Evolutionary conservation across 2,888 invertebrate species (phyloP), one percentile per base, ranked within the genome.

Genomic region (Miltochrista miniata): DNA sequence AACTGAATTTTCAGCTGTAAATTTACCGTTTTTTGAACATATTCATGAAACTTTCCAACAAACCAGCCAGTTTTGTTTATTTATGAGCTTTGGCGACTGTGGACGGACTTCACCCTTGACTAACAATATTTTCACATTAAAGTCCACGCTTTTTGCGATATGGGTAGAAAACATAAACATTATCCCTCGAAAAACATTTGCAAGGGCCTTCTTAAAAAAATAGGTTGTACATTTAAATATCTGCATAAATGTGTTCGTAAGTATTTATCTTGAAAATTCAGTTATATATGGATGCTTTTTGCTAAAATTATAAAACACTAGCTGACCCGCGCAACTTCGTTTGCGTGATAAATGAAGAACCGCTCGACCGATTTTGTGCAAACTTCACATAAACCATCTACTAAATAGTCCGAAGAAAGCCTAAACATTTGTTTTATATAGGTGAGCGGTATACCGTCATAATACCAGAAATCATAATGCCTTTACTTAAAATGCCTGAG

Each of bases 41-140:
- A 84, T 66, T 65, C 60, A 57, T 46, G 71, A 72, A 86, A 90
- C 88, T 90, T 90, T 90, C 83, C 85, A 85, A 88, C 90, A 80
- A 80, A 83, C 80, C 87, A 85, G 85, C 85, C 89, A 88, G 87
- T 87, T 86, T 83, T 88, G 88, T 90, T 90, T 90, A 90, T 90
- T 90, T 90, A 90, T 87, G 90, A 84, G 90, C 87, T 87, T 88
- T 87, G 75, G 81, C 81, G 76, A 76, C 80, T 75, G 72, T 76
- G 76, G 80, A 79, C 81, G 79, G 83, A 79, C 78, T 74, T 76
- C 69, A 70, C 75, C 82, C 79, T 83, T 82, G 79, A 79, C 83
- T 83, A 72, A 87, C 85, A 81, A 83, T 85, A 85, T 81, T 80
- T 81, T 79, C 70, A 74, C 80, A 85, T 83, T 81, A 80, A 81